Evolutionary conservation across 2,888 invertebrate species (phyloP), one percentile per base, ranked within the genome.

Genomic region (Lordiphosa fenestrarum): DNA sequence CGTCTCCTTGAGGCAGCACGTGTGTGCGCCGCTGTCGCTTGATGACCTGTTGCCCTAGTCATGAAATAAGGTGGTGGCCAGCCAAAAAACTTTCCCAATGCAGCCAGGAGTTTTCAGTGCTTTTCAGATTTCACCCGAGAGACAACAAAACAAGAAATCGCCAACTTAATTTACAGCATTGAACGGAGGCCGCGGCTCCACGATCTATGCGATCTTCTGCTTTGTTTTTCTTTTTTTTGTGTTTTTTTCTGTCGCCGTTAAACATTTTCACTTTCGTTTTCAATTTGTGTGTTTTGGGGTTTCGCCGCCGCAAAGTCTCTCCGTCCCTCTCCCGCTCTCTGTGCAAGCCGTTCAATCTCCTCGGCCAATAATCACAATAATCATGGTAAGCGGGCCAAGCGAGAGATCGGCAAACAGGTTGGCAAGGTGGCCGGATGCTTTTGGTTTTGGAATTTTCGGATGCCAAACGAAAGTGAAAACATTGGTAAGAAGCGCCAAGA

Each of bases 381-480:
- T 84, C 85, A 69, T 74, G 80, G 85, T 74, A 84, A 84, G 85
- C 85, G 85, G 83, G 30, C 30, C 30, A 30, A 30, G 30, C 30
- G 30, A 30, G 30, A 30, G 30, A 30, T 30, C 68, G 68, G 50
- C 60, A 54, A 62, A 69, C 69, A 56, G 69, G 66, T 67, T 69
- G 64, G 69, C 56, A 25, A 40, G 53, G 25, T 50, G 54, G 65
- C 51, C 77, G 62, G 74, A 37, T 51, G 53, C 69, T 33, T 10
- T 44, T 39, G 35, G 65, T 55, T 78, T 64, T 64, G 76, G 69
- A 66, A 71, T 78, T 77, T 78, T 78, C 69, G 85, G 83, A 82
- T 74, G 77, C 68, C 75, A 33, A 82, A 78, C 67, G 84, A 78
- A 78, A 78, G 85, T 85, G 81, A 78, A 80, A 80, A 85, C 73